These are phyloP conservation scores for Anabas testudineus DNA, from an alignment of 2,797 vertebrate species.

Conservation along the genomic window DNA sequence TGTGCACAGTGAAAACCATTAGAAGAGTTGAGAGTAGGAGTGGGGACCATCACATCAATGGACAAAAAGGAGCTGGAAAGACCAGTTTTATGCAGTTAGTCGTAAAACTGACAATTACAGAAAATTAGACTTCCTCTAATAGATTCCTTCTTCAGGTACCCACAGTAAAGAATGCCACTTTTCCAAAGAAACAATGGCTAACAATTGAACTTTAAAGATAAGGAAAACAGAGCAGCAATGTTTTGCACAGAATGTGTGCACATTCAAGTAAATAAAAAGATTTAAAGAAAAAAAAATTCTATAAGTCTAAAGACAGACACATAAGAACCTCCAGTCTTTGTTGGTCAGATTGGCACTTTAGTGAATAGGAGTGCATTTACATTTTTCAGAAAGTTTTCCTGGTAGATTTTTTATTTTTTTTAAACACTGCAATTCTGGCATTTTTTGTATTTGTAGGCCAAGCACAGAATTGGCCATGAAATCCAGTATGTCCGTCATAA, in stretches of 20 bases:
- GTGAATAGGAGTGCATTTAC: conserved; percentile 88
- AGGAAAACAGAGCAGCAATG: conserved; percentile 88
- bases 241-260: conserved; percentile 86
- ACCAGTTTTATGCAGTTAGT: conserved; percentile 68
- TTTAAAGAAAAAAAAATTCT: conserved; percentile 73
- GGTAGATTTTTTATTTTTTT: conserved; percentile 58
- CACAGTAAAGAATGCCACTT: conserved; percentile 81
- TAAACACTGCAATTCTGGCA: conserved; percentile 56
- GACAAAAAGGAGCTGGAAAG: conserved; percentile 40
- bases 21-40: conserved; percentile 37
- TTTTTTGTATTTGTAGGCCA: conserved; percentile 61
- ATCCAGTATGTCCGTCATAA: conserved; percentile 57
- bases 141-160: conserved; percentile 77
- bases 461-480: conserved; percentile 56
- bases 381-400: conserved; percentile 69
- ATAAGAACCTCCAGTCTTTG: conserved; percentile 85
- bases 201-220: conserved; percentile 81
- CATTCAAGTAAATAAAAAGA: conserved; percentile 89
- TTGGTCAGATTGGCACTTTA: conserved; percentile 90
- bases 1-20: conserved; percentile 56
- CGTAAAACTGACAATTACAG: conserved; percentile 24
- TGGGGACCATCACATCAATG: conserved; percentile 41
- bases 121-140: conserved; percentile 57
- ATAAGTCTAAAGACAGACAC: conserved; percentile 79
- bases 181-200: conserved; percentile 76